Percentiles rank a stretch among this genome's conserved stretches.
Conservation (phyloP, 2,797 vertebrate species). For the Apogon hyalosoma region DNA sequence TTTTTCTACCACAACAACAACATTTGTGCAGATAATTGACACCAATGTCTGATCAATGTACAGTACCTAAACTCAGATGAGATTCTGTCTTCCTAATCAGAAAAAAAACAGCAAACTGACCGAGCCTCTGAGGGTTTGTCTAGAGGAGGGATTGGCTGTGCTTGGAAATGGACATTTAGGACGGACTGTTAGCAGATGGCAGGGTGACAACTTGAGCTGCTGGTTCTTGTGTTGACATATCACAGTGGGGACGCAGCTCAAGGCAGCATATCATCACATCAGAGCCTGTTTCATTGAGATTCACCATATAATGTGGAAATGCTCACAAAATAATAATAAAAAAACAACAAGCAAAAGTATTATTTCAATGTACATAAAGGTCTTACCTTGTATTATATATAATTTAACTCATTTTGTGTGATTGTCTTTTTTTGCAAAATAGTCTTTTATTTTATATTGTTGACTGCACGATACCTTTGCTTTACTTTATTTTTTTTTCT, state of each 20-base stretch:
- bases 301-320: conserved; percentile 25
- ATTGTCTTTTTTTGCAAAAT: too few species aligned
- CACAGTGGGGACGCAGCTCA: conserved; percentile 60
- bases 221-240: conserved; percentile 67
- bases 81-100: conserved; percentile 43
- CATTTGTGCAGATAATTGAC: conserved; percentile 40
- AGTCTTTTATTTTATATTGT: too few species aligned
- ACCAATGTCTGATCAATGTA: conserved; percentile 45
- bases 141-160: conserved; percentile 27
- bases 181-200: conserved; percentile 68
- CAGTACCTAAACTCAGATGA: conserved; percentile 55
- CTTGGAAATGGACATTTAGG: conserved; percentile 61
- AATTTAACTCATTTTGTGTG: too few species aligned
- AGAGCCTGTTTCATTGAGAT: conserved; percentile 54
- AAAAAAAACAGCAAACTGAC: conserved; percentile 44
- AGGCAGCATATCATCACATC: conserved; percentile 59
- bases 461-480: too few species aligned
- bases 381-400: too few species aligned
- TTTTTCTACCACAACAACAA: too few species aligned
- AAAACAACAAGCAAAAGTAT: too few species aligned
- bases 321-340: conserved; percentile 2
- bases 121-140: conserved; percentile 23
- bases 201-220: conserved; percentile 70
- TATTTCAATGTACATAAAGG: too few species aligned
- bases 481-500: too few species aligned